Base-by-base conservation (phyloP, 2,888 invertebrate genomes). In the Kryphioiulus occultus region DNA sequence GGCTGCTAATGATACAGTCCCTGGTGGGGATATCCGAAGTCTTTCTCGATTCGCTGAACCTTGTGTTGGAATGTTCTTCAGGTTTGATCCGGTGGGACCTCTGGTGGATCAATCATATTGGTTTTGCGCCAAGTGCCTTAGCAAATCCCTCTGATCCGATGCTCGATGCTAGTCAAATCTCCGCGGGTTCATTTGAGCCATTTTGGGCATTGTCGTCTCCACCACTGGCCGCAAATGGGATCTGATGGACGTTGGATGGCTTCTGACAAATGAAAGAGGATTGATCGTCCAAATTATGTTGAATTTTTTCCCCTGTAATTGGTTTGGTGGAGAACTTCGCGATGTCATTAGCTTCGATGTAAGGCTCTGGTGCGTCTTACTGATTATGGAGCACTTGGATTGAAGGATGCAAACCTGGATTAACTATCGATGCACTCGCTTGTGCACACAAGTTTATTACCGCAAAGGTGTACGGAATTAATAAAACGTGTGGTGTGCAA, bases 181-280 rank as follows among this genome's bases (percentile, higher is more conserved):
- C 68, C 10, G 22, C 5, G 68, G 68, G 26, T 68, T 68, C 68
- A 22, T 68, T 68, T 22, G 26, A 68, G 26, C 68, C 68, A 68
- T 68, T 68, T 68, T 26, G 68, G 9, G 68, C 68, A 68, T 68
- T 68, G 68, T 35, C 68, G 68, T 35, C 68, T 26, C 68, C 68
- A 22, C 68, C 26, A 26, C 7, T 22, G 26, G 68, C 59, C n/a
- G 7, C 17, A 53, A 53, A 53, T 53, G 53, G 53, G 19, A 53
- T 53, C 53, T 17, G 68, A 22, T 26, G 68, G 22, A 10, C 26
- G 68, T 4, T 68, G 26, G 68, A 68, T 26, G 68, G 68, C 26
- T 68, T 68, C 68, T 68, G 68, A 68, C 68, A 68, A 68, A 68
- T 26, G 68, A 68, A n/a, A n/a, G 68, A 68, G 68, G 22, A 68